Evolutionary conservation across 2,888 invertebrate species (phyloP).

Genomic region (Cabera pusaria): DNA sequence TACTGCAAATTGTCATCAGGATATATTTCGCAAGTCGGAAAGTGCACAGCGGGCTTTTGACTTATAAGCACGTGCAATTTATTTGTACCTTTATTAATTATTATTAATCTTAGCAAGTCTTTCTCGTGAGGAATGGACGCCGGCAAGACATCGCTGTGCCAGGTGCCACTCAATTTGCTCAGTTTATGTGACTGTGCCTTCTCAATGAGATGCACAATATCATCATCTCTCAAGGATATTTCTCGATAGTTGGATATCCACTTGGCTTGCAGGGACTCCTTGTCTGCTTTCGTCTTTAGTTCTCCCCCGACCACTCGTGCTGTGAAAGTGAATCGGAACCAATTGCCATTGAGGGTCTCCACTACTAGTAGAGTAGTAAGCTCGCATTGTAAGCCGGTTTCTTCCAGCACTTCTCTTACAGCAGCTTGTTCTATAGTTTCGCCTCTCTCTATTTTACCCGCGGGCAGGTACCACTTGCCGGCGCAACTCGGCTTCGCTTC

Average conservation of each 20-base stretch:
- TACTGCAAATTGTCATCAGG: slow-evolving; percentile 93
- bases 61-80: slow-evolving; percentile 92
- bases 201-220: slow-evolving; percentile 92
- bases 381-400: slow-evolving; percentile 94
- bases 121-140: slow-evolving; percentile 86
- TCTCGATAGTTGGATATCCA: slow-evolving; percentile 92
- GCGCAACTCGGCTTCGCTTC: slow-evolving; percentile 97
- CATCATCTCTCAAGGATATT: slow-evolving; percentile 90
- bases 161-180: slow-evolving; percentile 60
- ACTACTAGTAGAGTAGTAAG: slow-evolving; percentile 92
- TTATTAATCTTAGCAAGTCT: slow-evolving; percentile 89
- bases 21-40: slow-evolving; percentile 94
- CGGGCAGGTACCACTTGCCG: slow-evolving; percentile 98
- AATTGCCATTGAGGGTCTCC: slow-evolving; percentile 94
- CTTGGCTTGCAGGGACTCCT: slow-evolving; percentile 96
- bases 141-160: slow-evolving; percentile 90
- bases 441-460: slow-evolving; percentile 95
- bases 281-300: slow-evolving; percentile 96
- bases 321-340: slow-evolving; percentile 96
- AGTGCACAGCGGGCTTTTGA: slow-evolving; percentile 91
- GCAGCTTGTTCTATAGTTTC: slow-evolving; percentile 95
- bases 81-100: slow-evolving; percentile 92
- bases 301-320: slow-evolving; percentile 92
- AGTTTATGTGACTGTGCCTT: slow-evolving; percentile 84
- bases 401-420: slow-evolving; percentile 96